phyloP scores from a whole-genome alignment of 2,797 vertebrate genomes.

The Dermochelys coriacea region DNA sequence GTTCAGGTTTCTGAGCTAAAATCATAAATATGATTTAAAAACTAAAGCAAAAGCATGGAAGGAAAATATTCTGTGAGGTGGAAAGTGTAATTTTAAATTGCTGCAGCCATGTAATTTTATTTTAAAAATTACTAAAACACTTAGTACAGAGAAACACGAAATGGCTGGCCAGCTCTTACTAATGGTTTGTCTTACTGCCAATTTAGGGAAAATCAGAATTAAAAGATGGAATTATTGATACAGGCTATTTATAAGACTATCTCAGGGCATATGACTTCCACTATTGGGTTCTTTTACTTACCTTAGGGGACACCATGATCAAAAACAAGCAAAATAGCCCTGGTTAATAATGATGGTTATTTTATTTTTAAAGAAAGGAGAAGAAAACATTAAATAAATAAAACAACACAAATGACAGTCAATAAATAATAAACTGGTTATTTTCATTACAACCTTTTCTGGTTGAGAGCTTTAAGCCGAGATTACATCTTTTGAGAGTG shows the following conservation, averaged over 20 bases:
- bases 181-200: too few relatives aligned
- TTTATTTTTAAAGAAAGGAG: not conserved
- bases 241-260: not conserved
- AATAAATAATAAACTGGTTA: not conserved
- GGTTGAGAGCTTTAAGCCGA: too few relatives aligned
- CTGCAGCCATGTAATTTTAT: not conserved
- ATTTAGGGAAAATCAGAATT: too few relatives aligned
- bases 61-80: not conserved
- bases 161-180: not conserved
- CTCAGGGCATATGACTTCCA: not conserved
- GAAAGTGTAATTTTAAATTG: not conserved
- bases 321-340: too few relatives aligned
- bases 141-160: not conserved
- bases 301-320: not conserved
- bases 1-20: not conserved
- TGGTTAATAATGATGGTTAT: not conserved
- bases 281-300: not conserved
- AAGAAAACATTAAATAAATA: not conserved
- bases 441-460: too few relatives aligned
- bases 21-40: not conserved
- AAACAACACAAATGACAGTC: not conserved
- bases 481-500: too few relatives aligned
- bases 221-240: too few relatives aligned
- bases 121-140: not conserved
- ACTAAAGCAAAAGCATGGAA: constrained; percentile 9